phyloP scores from a whole-genome alignment of 2,113 vertebrate species.

The Aptenodytes forsteri region DNA sequence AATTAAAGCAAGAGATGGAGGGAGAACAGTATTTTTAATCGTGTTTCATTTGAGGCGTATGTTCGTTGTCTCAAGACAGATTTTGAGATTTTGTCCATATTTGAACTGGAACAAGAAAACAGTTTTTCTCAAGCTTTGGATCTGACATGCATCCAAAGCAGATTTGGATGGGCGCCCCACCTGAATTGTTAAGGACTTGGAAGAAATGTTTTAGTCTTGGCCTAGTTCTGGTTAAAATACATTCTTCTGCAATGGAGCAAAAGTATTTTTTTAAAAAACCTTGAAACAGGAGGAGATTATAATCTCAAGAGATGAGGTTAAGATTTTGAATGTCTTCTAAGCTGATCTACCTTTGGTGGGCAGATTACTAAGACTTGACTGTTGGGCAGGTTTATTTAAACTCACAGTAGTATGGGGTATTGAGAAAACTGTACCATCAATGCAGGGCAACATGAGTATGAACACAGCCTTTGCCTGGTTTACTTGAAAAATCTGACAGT shows the following conservation, averaged over 20 bases:
- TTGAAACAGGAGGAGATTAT: background rate
- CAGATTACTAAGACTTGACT: background rate
- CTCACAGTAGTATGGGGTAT: background rate
- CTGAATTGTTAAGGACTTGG: constrained; percentile 54
- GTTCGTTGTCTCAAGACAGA: constrained; percentile 58
- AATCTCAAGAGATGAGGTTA: background rate
- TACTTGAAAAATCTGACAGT: background rate
- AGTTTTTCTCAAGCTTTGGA: constrained; percentile 33
- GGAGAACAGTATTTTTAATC: background rate
- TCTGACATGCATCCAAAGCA: constrained; percentile 47
- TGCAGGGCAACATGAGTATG: background rate
- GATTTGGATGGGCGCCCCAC: constrained; percentile 50
- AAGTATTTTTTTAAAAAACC: background rate
- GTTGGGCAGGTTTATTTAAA: background rate
- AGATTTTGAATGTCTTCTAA: background rate
- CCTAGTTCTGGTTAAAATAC: constrained; percentile 24
- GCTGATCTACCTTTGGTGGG: background rate
- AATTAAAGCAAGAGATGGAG: background rate
- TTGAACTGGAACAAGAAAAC: constrained; percentile 58
- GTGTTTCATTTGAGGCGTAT: background rate
- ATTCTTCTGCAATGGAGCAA: constrained; percentile 1
- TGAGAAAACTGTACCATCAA: background rate
- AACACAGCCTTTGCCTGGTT: background rate
- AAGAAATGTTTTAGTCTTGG: constrained; percentile 19
- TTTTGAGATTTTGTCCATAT: constrained; percentile 52